These are phyloP conservation scores for Gastrophysa polygoni DNA, from an alignment of 2,888 invertebrate genomes.

Conservation along the genomic window DNA sequence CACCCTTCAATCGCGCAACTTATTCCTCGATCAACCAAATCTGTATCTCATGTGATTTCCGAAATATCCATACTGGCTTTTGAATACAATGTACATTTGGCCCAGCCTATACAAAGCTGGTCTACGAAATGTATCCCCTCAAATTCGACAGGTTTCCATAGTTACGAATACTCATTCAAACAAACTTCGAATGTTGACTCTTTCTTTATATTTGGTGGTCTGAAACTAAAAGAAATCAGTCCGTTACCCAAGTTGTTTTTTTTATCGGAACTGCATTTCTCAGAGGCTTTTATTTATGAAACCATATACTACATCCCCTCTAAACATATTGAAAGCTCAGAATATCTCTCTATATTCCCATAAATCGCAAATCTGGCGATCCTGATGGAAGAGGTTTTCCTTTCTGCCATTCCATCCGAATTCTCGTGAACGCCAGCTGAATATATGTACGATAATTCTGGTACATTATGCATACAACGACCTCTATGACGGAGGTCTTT, in stretches of 20 bases:
- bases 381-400: background rate
- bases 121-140: too few relatives aligned
- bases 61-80: too few relatives aligned
- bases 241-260: background rate
- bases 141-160: too few relatives aligned
- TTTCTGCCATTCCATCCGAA: background rate
- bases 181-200: too few relatives aligned
- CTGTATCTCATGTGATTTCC: too few relatives aligned
- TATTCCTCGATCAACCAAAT: too few relatives aligned
- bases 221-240: background rate
- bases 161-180: too few relatives aligned
- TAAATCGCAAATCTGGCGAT: slow-evolving; percentile 4
- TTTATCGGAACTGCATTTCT: background rate
- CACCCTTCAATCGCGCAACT: too few relatives aligned
- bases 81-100: too few relatives aligned
- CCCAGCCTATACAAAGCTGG: too few relatives aligned
- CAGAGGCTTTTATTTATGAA: background rate
- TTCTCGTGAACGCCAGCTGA: background rate
- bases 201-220: too few relatives aligned
- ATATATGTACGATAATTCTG: background rate
- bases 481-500: background rate
- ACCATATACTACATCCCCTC: background rate
- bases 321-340: background rate
- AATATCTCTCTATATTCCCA: background rate
- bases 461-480: background rate